Percentiles rank a stretch among this genome's conserved stretches.
These are phyloP conservation scores for Falco punctatus DNA, from an alignment of 2,113 vertebrate species.

Conservation along the genomic window DNA sequence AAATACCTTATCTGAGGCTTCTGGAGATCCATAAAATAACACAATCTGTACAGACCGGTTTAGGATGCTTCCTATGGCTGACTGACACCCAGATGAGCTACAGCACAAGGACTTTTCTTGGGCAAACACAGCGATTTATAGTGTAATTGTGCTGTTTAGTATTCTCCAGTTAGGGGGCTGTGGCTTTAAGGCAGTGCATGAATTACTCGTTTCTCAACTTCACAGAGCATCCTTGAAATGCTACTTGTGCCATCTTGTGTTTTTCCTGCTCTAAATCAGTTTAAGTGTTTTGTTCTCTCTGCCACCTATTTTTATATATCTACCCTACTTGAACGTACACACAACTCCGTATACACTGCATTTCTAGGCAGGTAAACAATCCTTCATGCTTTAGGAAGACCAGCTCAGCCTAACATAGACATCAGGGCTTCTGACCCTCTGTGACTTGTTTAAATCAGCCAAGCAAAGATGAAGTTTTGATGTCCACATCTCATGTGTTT, in stretches of 20 bases:
- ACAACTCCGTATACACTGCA: neutral
- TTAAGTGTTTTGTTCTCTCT: constrained; percentile 59
- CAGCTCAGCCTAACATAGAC: neutral
- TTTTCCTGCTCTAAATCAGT: constrained; percentile 61
- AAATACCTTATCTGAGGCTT: neutral
- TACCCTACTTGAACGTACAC: neutral
- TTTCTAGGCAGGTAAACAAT: neutral
- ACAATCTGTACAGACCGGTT: neutral
- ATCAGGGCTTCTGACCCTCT: neutral
- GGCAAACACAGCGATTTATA: neutral
- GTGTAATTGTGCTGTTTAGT: neutral
- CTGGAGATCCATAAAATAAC: neutral
- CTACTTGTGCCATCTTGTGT: constrained; percentile 72
- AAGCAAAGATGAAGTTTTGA: neutral
- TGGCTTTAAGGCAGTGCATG: constrained; percentile 24
- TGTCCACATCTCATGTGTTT: neutral
- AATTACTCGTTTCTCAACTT: constrained; percentile 30
- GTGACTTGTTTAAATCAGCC: neutral
- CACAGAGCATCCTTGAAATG: constrained; percentile 57
- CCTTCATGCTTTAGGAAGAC: neutral
- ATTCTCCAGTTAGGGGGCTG: neutral
- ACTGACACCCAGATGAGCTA: neutral
- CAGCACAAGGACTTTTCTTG: neutral
- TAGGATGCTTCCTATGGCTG: neutral
- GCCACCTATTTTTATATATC: constrained; percentile 6